These are phyloP conservation scores for Irena cyanogastra DNA, from an alignment of 2,113 vertebrate genomes.

Conservation along the genomic window DNA sequence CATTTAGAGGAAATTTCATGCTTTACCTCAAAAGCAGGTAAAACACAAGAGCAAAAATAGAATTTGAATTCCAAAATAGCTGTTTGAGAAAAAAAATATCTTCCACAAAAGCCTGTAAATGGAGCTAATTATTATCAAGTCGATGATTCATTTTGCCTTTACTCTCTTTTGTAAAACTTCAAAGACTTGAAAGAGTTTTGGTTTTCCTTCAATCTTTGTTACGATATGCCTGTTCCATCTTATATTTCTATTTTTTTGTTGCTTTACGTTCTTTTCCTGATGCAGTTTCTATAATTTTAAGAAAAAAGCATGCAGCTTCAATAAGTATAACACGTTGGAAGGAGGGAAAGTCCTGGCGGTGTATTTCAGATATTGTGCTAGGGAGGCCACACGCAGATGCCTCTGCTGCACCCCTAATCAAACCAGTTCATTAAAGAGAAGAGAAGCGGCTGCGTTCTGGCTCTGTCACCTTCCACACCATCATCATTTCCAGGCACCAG, in stretches of 20 bases:
- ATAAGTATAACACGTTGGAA: background rate
- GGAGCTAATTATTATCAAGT: background rate
- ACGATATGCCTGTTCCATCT: background rate
- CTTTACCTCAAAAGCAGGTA: constrained; percentile 38
- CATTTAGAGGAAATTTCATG: background rate
- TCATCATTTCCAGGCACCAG: background rate
- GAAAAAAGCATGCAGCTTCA: background rate
- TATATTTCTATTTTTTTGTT: background rate
- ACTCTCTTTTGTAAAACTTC: background rate
- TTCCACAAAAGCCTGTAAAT: background rate
- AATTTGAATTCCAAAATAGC: background rate
- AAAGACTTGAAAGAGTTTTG: background rate
- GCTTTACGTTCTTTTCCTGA: background rate
- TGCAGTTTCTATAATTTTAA: background rate
- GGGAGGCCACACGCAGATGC: background rate
- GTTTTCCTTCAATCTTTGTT: background rate
- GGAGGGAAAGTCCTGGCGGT: rapidly evolving
- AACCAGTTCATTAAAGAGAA: background rate
- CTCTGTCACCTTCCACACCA: background rate
- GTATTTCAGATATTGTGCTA: background rate
- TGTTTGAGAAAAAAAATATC: background rate
- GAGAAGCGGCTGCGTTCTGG: background rate
- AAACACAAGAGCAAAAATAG: background rate
- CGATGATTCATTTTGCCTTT: background rate
- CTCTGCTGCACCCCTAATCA: constrained; percentile 26